Evolutionary conservation across 1,140 invertebrate species (phyloP).

Genomic region (Drosophila sp.): DNA sequence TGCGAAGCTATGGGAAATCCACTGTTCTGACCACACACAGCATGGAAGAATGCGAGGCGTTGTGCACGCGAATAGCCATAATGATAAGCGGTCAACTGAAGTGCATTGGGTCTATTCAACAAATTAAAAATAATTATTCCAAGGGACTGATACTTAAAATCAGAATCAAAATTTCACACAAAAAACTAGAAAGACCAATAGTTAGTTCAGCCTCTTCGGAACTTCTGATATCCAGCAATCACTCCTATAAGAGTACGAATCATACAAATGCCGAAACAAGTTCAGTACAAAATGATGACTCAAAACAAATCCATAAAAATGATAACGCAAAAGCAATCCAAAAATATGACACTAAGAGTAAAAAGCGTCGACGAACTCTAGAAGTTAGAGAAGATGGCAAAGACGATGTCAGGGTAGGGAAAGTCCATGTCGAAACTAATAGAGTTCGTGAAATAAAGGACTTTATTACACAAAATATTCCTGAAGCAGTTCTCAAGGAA

Average conservation of each 20-base stretch:
- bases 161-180: constrained; percentile 24
- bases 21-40: constrained; percentile 92
- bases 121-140: constrained; percentile 87
- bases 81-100: constrained; percentile 93
- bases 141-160: constrained; percentile 86
- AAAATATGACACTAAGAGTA: no score
- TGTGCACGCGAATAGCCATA: constrained; percentile 92
- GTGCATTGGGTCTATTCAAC: constrained; percentile 88
- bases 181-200: background rate
- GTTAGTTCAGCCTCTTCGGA: constrained; percentile 20
- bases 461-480: constrained; percentile 20
- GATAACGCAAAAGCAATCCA: no score
- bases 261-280: background rate
- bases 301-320: no score
- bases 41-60: constrained; percentile 94
- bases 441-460: constrained; percentile 8
- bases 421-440: background rate
- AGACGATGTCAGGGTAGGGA: no score
- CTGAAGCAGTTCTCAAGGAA: constrained; percentile 84
- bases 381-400: background rate
- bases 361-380: background rate
- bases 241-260: no score
- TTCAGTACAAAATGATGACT: no score
- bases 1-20: constrained; percentile 86
- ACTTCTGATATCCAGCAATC: constrained; percentile 11